phyloP scores from a whole-genome alignment of 2,888 invertebrate genomes.

The Xestia sexstrigata region DNA sequence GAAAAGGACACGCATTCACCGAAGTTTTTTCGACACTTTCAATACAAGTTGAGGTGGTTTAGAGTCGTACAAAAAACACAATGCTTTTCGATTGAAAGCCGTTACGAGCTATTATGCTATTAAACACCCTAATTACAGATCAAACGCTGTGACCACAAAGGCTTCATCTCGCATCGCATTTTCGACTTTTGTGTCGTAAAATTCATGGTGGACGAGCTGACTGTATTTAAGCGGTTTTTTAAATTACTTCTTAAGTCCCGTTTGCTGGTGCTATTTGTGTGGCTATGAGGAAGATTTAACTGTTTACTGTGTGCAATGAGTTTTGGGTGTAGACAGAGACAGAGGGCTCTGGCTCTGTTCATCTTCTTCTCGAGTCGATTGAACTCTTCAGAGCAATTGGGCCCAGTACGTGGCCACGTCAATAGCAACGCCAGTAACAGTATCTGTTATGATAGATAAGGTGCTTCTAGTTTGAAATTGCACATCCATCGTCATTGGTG shows the following conservation, averaged over 20 bases:
- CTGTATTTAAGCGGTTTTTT: conserved; percentile 80
- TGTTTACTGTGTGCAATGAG: conserved; percentile 40
- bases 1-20: conserved; percentile 75
- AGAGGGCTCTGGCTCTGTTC: too few species aligned
- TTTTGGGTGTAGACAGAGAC: neutral
- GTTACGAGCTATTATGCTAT: conserved; percentile 86
- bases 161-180: conserved; percentile 82
- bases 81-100: conserved; percentile 84
- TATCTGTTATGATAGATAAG: neutral
- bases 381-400: neutral
- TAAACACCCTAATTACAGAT: conserved; percentile 89
- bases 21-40: conserved; percentile 76
- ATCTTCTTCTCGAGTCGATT: neutral
- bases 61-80: conserved; percentile 79
- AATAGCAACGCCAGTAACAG: neutral
- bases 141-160: conserved; percentile 88
- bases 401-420: neutral
- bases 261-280: conserved; percentile 55
- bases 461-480: neutral
- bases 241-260: conserved; percentile 80
- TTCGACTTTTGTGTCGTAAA: conserved; percentile 86
- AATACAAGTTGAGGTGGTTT: conserved; percentile 75
- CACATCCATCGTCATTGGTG: too few species aligned
- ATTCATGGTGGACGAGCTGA: conserved; percentile 78
- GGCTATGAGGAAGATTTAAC: conserved; percentile 28